Evolutionary conservation across 1,140 invertebrate genomes (phyloP), one percentile per base, ranked within the genome.

Genomic region (Trichogramma pretiosum): DNA sequence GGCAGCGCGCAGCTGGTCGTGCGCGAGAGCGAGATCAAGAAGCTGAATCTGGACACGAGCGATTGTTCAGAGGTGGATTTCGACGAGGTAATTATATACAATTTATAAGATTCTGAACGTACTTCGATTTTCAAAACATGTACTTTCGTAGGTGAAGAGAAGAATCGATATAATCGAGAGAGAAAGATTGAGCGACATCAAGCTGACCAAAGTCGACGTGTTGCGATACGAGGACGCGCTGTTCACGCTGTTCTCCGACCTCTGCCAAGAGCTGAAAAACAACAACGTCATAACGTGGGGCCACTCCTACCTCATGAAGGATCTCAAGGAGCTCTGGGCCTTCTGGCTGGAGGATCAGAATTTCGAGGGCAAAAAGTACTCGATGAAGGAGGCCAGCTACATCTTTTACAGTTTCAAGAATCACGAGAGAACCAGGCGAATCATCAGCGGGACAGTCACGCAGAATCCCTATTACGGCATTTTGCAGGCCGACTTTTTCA

Each of bases 1-100:
- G 64, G 61, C 7, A 52, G 60, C 7, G 62, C 60, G 16, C 59
- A 61, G 24, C 43, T 67, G 4, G 22, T 50, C 7, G 40, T 50
- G 3, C 26, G 48, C 5, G 56, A 50, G 18, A 50, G 43, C 32
- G 48, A 50, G 11, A 35, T 50, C 5, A 22, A 19, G 16, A 50
- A 7, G 18, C 22, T 50, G 7, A 33, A 38, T 16, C 34, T 50
- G 5, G 48, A 46, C 9, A 41, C 37, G 1, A 34, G 16, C 14
- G 16, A 45, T 45, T 17, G 39, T 10, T 17, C 40, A 5, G 23
- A 34, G 5, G 23, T 50, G 13, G 48, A 50, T 16, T 50, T 50
- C 22, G 43, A 46, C 8, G 48, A 50, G 34, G 48, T 50, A 22
- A 40, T n/a, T n/a, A n/a, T n/a, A n/a, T n/a, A n/a, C n/a, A n/a